Conservation (phyloP, 2,113 vertebrate species). For the Corythaixoides concolor region DNA sequence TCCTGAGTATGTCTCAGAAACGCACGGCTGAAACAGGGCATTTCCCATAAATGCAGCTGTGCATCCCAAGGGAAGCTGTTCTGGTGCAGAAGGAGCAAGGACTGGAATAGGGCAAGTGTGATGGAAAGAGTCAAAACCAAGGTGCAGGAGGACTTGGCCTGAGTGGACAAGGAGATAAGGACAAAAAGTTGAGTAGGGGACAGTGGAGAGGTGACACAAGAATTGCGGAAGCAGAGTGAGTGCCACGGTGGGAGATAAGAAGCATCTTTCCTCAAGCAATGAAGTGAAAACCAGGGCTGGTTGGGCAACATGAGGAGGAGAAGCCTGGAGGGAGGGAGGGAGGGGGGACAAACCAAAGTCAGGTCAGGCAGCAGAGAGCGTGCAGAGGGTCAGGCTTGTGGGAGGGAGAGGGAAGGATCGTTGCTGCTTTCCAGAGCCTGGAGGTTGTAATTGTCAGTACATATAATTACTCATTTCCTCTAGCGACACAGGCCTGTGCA, state of each 20-base stretch:
- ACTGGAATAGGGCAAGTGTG: neutral
- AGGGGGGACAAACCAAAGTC: neutral
- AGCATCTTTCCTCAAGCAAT: neutral
- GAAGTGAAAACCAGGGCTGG: neutral
- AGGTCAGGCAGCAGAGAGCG: neutral
- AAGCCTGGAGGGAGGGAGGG: neutral
- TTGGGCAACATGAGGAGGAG: neutral
- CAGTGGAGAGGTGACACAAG: neutral
- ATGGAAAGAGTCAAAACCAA: neutral
- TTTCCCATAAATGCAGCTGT: neutral
- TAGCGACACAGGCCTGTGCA: neutral
- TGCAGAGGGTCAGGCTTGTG: rapidly evolving
- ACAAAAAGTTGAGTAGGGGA: neutral
- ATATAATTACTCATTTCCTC: neutral
- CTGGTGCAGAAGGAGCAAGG: neutral
- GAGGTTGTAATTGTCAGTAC: neutral
- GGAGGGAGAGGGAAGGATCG: neutral
- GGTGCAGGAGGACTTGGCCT: neutral
- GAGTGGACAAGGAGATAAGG: neutral
- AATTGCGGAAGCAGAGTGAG: neutral
- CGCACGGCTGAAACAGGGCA: rapidly evolving
- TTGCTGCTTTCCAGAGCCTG: rapidly evolving
- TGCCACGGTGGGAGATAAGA: neutral
- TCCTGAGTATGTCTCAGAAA: neutral
- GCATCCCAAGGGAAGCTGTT: neutral